phyloP scores from a whole-genome alignment of 2,888 invertebrate genomes.

The Neoitamus cyanurus region DNA sequence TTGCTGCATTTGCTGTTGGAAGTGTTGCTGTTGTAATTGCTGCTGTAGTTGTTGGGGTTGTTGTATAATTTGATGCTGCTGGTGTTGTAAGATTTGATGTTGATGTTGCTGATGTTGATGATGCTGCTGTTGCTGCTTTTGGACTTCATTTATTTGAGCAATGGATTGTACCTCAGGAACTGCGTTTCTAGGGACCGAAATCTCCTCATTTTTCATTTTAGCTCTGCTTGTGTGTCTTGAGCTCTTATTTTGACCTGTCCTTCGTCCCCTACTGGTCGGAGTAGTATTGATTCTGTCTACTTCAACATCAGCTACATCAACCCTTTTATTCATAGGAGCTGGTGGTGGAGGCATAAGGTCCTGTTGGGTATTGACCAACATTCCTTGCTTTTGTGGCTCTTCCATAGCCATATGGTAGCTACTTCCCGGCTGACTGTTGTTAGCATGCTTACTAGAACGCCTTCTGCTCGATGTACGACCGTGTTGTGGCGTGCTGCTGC shows the following conservation, averaged over 20 bases:
- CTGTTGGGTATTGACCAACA: background rate
- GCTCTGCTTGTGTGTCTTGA: background rate
- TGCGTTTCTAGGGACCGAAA: background rate
- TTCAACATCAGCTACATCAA: background rate
- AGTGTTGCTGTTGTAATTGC: constrained; percentile 12
- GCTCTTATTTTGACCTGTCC: background rate
- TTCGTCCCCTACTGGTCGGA: background rate
- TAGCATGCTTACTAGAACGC: background rate
- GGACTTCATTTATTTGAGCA: constrained; percentile 8
- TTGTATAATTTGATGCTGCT: constrained; percentile 46
- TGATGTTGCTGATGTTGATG: constrained; percentile 53
- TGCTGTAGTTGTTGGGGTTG: constrained; percentile 15
- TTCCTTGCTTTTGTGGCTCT: background rate
- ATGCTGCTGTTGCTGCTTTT: constrained; percentile 26
- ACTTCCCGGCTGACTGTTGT: background rate
- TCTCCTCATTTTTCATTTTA: background rate
- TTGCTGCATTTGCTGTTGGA: constrained; percentile 9
- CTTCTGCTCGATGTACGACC: constrained; percentile 52
- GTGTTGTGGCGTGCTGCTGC: constrained; percentile 57
- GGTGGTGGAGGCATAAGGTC: constrained; percentile 26
- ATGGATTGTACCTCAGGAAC: background rate
- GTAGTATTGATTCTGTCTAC: background rate
- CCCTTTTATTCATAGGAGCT: background rate
- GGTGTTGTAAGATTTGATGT: constrained; percentile 59
- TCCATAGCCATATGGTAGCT: background rate